phyloP scores from a whole-genome alignment of 2,888 invertebrate genomes.

The Mycalesis mineus region DNA sequence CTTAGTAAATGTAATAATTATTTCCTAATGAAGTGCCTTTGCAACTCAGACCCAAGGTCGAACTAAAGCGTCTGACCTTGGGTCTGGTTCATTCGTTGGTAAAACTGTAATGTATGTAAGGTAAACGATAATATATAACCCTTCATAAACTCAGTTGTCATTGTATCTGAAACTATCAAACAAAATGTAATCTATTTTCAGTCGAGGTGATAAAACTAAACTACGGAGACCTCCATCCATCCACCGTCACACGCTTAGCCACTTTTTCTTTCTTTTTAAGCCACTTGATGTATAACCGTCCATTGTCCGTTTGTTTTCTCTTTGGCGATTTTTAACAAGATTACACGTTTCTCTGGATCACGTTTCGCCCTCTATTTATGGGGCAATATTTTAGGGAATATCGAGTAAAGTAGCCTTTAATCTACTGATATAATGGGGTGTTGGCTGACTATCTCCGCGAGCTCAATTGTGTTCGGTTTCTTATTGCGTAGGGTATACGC shows the following conservation, averaged over 20 bases:
- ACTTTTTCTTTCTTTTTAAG: conserved; percentile 57
- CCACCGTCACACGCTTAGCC: conserved; percentile 7
- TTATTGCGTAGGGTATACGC: conserved; percentile 51
- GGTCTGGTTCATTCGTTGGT: too few relatives aligned
- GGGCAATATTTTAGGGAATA: conserved; percentile 76
- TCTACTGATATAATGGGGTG: conserved; percentile 74
- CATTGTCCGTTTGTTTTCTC: conserved; percentile 71
- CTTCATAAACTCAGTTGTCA: too few relatives aligned
- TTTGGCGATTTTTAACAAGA: conserved; percentile 77
- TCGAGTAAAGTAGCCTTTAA: conserved; percentile 77
- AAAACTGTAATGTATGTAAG: too few relatives aligned
- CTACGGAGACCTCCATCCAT: not conserved
- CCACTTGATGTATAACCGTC: conserved; percentile 66
- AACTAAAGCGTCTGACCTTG: too few relatives aligned
- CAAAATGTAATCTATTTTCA: too few relatives aligned
- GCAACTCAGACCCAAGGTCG: too few relatives aligned
- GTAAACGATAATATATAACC: too few relatives aligned
- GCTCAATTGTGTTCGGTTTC: conserved; percentile 63
- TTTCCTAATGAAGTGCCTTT: too few relatives aligned
- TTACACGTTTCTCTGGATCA: conserved; percentile 66
- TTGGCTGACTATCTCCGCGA: conserved; percentile 46
- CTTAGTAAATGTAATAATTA: too few relatives aligned
- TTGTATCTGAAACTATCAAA: too few relatives aligned
- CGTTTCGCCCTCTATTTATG: conserved; percentile 74
- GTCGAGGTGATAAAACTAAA: not conserved